A percentile compares a stretch with the other conserved stretches of the same genome.
Conservation (phyloP, 2,888 invertebrate species). For the Cryptus armator region DNA sequence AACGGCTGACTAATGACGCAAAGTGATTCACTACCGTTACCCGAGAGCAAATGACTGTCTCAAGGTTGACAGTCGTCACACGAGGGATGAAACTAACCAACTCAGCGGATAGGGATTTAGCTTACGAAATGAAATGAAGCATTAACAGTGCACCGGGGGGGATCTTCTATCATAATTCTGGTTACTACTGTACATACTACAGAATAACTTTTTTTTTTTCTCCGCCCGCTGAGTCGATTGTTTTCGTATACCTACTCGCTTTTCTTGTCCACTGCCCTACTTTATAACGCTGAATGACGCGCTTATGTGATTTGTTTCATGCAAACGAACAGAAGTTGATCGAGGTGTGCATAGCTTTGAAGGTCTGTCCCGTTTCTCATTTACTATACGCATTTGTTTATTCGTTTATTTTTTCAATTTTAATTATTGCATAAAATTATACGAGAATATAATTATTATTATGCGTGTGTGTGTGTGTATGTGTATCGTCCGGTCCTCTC, state of each 20-base stretch:
- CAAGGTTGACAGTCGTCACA: slow-evolving; percentile 18
- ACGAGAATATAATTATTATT: slow-evolving; percentile 44
- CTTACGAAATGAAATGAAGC: slow-evolving; percentile 25
- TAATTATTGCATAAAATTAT: slow-evolving; percentile 46
- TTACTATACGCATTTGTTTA: slow-evolving; percentile 72
- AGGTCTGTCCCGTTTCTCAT: slow-evolving; percentile 89
- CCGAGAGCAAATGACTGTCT: slow-evolving; percentile 41
- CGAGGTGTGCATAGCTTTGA: slow-evolving; percentile 97
- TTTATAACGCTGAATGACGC: slow-evolving; percentile 81
- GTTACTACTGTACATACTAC: too few species aligned
- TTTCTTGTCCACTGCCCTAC: slow-evolving; percentile 62
- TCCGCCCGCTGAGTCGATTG: slow-evolving; percentile 55
- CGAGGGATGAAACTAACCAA: slow-evolving; percentile 14
- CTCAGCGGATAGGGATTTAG: slow-evolving; percentile 25
- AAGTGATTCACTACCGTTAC: slow-evolving; percentile 25
- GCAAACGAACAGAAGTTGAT: slow-evolving; percentile 94
- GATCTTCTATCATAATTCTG: background rate
- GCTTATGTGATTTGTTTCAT: slow-evolving; percentile 87
- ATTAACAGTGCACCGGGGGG: background rate
- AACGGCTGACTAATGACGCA: slow-evolving; percentile 45
- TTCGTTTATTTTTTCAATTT: slow-evolving; percentile 50
- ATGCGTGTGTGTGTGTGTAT: slow-evolving; percentile 37
- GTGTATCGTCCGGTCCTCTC: slow-evolving; percentile 42
- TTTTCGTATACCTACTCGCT: slow-evolving; percentile 57
- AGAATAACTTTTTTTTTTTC: slow-evolving; percentile 1